These are phyloP conservation scores for Bettongia penicillata DNA, from an alignment of 2,113 vertebrate genomes.

Conservation along the genomic window DNA sequence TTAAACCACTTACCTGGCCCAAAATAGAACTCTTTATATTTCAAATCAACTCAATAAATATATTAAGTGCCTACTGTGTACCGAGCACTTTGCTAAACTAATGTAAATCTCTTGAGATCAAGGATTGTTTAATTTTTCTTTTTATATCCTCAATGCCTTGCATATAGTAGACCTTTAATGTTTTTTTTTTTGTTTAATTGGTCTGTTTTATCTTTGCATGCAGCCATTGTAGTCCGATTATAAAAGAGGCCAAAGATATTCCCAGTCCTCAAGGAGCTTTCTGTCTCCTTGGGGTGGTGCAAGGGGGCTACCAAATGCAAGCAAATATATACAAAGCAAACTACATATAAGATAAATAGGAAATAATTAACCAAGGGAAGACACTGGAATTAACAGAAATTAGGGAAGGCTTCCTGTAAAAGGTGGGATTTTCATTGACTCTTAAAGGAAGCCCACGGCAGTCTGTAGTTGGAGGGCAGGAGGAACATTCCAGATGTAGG, in stretches of 20 bases:
- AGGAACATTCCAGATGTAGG: not conserved
- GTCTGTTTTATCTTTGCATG: not conserved
- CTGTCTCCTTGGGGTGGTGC: not conserved
- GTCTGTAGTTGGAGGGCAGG: not conserved
- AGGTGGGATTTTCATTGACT: not conserved
- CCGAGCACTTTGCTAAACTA: not conserved
- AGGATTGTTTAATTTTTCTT: not conserved
- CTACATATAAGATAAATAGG: not conserved
- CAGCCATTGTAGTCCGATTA: not conserved
- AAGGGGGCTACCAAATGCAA: not conserved
- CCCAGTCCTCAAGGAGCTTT: not conserved
- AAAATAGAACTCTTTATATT: not conserved
- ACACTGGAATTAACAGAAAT: not conserved
- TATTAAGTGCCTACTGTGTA: not conserved
- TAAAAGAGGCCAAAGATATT: not conserved
- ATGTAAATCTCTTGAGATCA: not conserved
- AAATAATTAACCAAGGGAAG: not conserved
- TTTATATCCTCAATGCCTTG: not conserved
- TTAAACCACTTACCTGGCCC: not conserved
- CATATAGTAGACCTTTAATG: not conserved
- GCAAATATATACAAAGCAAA: not conserved
- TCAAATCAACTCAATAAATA: not conserved
- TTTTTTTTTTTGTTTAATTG: not conserved
- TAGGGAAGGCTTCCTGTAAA: not conserved
- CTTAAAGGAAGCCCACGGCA: not conserved